phyloP scores from a whole-genome alignment of 2,113 vertebrate genomes.

The Hydropotes inermis region DNA sequence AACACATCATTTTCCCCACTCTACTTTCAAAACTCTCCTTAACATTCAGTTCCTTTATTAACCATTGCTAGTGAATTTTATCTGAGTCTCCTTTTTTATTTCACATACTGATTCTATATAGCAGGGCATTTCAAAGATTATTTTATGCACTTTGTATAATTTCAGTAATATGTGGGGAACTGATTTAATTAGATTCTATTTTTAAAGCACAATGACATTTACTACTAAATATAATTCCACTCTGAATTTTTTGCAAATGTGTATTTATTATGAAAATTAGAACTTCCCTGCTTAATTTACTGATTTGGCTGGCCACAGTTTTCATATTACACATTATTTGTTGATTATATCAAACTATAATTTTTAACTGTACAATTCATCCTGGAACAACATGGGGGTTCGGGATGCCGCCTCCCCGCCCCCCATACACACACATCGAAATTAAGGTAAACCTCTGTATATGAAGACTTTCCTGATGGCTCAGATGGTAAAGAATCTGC shows the following conservation, averaged over 20 bases:
- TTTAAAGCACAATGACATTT: slow-evolving; percentile 3
- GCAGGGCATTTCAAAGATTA: not conserved
- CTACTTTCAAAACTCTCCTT: not conserved
- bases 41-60: not conserved
- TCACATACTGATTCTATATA: not conserved
- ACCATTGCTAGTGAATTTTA: not conserved
- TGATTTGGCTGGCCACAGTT: not conserved
- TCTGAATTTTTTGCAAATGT: not conserved
- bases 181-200: not conserved
- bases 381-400: not conserved
- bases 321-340: not conserved
- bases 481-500: not conserved
- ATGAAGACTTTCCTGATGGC: not conserved
- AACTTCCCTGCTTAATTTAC: not conserved
- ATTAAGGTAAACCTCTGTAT: not conserved
- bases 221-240: not conserved
- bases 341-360: not conserved
- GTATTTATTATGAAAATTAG: not conserved
- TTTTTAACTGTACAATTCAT: not conserved
- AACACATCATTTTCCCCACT: not conserved
- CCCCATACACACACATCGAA: fast-evolving
- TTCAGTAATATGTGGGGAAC: not conserved
- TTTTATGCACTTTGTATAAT: not conserved
- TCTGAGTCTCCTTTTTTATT: not conserved
- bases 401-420: not conserved